Conservation (phyloP, 1,140 invertebrate species). For the Drosophila pectinifera region DNA sequence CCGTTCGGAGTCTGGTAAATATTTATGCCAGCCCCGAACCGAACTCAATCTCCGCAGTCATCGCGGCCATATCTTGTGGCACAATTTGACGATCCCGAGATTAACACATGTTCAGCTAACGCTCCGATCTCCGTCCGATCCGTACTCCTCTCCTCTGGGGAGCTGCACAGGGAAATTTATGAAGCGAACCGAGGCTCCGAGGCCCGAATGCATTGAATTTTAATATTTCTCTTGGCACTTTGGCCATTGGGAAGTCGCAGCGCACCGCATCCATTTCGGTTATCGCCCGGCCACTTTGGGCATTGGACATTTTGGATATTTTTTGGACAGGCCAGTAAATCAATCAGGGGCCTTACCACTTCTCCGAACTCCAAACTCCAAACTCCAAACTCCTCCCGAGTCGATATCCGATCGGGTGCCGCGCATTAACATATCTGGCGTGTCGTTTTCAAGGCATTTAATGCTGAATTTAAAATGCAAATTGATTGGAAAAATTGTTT, state of each 20-base stretch:
- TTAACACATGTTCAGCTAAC: slow-evolving; percentile 73
- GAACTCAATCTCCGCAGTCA: slow-evolving; percentile 39
- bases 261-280: slow-evolving; percentile 42
- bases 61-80: slow-evolving; percentile 45
- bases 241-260: slow-evolving; percentile 28
- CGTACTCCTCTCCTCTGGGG: slow-evolving; percentile 31
- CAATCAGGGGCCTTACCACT: slow-evolving; percentile 52
- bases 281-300: slow-evolving; percentile 49
- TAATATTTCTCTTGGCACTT: slow-evolving; percentile 54
- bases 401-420: slow-evolving; percentile 8
- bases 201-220: slow-evolving; percentile 41
- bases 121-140: slow-evolving; percentile 34
- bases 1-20: slow-evolving; percentile 66
- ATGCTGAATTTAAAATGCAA: slow-evolving; percentile 18
- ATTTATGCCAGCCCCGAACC: slow-evolving; percentile 50
- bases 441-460: slow-evolving; percentile 17
- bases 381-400: slow-evolving; percentile 1
- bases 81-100: slow-evolving; percentile 62
- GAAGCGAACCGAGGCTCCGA: slow-evolving; percentile 12
- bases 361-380: slow-evolving; percentile 7
- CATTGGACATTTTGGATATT: slow-evolving; percentile 4
- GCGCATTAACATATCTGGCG: slow-evolving; percentile 17
- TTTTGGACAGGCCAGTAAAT: slow-evolving; percentile 50
- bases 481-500: slow-evolving; percentile 16
- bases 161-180: slow-evolving; percentile 33